phyloP scores from a whole-genome alignment of 2,797 vertebrate species.

The Lagocephalus sceleratus region DNA sequence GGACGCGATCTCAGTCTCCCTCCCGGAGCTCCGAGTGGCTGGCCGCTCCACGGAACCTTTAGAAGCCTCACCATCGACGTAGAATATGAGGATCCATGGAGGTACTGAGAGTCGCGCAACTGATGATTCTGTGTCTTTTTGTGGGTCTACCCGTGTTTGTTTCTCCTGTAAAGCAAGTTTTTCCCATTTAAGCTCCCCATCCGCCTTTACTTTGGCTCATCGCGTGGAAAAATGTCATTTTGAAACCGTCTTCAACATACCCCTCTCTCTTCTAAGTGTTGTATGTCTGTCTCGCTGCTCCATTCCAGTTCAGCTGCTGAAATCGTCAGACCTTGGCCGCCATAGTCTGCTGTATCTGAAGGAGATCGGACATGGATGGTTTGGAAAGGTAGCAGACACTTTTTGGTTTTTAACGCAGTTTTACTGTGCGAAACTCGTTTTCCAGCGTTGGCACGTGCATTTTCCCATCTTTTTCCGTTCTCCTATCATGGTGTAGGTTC shows the following conservation, averaged over 20 bases:
- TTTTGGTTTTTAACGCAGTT: not conserved
- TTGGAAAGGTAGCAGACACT: constrained; percentile 87
- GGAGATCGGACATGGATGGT: constrained; percentile 95
- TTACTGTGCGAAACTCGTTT: not conserved
- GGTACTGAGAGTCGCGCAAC: constrained; percentile 49
- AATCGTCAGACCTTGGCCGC: constrained; percentile 87
- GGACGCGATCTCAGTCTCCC: constrained; percentile 41
- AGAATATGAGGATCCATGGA: constrained; percentile 67
- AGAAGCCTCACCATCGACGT: constrained; percentile 23
- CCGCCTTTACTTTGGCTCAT: not conserved
- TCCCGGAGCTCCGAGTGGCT: constrained; percentile 53
- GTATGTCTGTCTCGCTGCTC: constrained; percentile 10
- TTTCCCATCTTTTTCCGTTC: not conserved
- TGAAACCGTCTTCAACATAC: no score
- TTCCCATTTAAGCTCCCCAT: not conserved
- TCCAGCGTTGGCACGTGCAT: not conserved
- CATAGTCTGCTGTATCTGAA: constrained; percentile 95
- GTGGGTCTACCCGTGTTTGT: not conserved
- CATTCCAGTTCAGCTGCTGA: constrained; percentile 87
- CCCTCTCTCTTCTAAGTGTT: not conserved
- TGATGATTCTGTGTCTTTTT: not conserved
- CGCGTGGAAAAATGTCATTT: not conserved
- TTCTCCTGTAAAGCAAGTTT: constrained; percentile 4
- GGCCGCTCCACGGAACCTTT: constrained; percentile 47
- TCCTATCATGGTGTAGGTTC: no score